Base-by-base conservation (phyloP, 2,113 vertebrate species). In the Ranitomeya variabilis region DNA sequence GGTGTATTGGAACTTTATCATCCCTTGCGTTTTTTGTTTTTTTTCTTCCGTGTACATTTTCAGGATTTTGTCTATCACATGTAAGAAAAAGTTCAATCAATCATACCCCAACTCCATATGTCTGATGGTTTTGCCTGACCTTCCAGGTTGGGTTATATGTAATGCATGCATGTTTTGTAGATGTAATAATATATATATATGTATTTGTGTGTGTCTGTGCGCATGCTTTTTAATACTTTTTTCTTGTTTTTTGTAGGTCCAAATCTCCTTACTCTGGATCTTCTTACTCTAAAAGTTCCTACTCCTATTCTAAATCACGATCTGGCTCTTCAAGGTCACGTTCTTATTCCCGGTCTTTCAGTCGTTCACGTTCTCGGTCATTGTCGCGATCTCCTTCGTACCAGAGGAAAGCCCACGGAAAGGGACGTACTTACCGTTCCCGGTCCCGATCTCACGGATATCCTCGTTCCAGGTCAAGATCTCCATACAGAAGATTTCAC, bases 231-330 rank as follows among this genome's bases (percentile, higher is more conserved):
- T 87, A 88, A 64, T 88, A 88, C 21, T 60, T 92, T 89, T 92
- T 67, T 93, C 89, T 90, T 87, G 90, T 91, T 79, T 89, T 92
- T 92, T 26, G 21, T 93, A 99, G 98, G 92, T 99, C 98, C 77
- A 99, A 98, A 93, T 98, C 98, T 83, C 97, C 97, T 5, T 97
- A 96, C 89, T 95, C 96, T 66, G 96, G 94, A 88, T 97, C 98
- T 0, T 95, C 96, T 7, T 96, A 96, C 92, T 98, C 95, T 69
- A 93, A 94, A 90, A 97, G 97, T 85, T 96, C 95, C 0, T 97
- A 96, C 8, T 97, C 97, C n/a, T 98, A 97, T 21, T 96, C 96
- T 85, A 96, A 96, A 90, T 99, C 97, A 7, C 95, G 97, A 92
- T 96, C 97, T 52, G 96, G 95, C 55, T 96, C 95, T 0, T 96